A percentile compares a stretch with the other conserved stretches of the same genome.
These are phyloP conservation scores for Melieria omissa DNA, from an alignment of 2,888 invertebrate genomes.

Conservation along the genomic window DNA sequence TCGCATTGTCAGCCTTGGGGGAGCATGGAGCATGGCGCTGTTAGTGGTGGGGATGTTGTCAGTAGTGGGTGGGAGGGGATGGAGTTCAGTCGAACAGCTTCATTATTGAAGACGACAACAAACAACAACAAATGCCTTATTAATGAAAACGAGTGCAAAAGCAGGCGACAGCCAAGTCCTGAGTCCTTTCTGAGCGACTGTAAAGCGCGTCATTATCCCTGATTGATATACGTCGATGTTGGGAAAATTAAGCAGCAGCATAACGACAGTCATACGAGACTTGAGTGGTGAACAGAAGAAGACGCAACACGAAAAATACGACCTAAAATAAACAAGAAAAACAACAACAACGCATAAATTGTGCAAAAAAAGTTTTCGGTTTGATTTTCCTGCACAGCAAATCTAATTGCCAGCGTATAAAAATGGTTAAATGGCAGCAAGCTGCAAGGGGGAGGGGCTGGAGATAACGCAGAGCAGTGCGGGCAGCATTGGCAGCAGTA, in stretches of 20 bases:
- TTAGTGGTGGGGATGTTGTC: not conserved
- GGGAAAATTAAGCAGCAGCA: too few species aligned
- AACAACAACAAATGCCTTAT: conserved; percentile 15
- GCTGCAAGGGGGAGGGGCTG: too few species aligned
- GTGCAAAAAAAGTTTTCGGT: not conserved
- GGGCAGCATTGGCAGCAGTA: not conserved
- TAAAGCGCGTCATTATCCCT: conserved; percentile 25
- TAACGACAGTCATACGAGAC: not conserved
- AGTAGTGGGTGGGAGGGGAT: not conserved
- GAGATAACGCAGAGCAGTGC: too few species aligned
- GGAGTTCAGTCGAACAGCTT: not conserved
- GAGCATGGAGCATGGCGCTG: not conserved
- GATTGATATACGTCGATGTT: conserved; percentile 21
- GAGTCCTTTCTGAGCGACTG: not conserved
- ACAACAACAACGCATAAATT: not conserved
- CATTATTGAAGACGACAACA: conserved; percentile 2
- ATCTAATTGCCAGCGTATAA: conserved; percentile 15
- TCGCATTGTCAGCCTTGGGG: not conserved
- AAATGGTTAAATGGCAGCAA: not conserved
- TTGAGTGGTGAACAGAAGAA: not conserved
- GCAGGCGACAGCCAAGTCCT: not conserved
- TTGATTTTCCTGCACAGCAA: not conserved
- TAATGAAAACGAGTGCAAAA: conserved; percentile 6
- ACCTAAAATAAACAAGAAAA: not conserved
- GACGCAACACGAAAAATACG: not conserved